Conservation (phyloP, 2,888 invertebrate species). For the Cerastoderma edule region DNA sequence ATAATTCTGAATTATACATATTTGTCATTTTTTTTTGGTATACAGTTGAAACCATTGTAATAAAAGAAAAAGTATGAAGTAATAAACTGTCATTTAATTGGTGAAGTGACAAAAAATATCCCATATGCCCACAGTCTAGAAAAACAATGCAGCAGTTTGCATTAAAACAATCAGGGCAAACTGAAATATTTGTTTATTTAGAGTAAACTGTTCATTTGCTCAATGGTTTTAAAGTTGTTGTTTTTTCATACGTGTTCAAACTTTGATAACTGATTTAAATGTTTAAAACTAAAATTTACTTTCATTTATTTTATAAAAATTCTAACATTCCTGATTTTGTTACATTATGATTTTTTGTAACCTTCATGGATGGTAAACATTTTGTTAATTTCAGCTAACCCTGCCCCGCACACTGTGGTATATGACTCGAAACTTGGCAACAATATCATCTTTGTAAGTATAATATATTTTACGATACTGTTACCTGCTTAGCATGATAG, state of each 20-base stretch:
- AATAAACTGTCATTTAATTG: too few species aligned
- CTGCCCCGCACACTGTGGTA: not conserved
- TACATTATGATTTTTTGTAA: not conserved
- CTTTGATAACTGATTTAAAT: not conserved
- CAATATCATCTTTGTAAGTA: conserved; percentile 12
- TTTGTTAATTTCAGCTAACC: conserved; percentile 6
- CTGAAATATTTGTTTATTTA: too few species aligned
- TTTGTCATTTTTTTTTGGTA: too few species aligned
- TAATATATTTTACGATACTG: too few species aligned
- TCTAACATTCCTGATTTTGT: not conserved
- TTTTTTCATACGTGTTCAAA: not conserved
- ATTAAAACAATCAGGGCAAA: not conserved
- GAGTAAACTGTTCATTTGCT: too few species aligned
- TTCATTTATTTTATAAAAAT: not conserved
- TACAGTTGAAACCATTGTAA: too few species aligned
- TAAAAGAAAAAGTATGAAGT: too few species aligned
- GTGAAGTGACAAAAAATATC: too few species aligned
- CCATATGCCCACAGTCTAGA: not conserved
- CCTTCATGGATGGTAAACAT: too few species aligned
- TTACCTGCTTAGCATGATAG: too few species aligned
- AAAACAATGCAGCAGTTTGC: not conserved
- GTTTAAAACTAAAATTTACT: not conserved
- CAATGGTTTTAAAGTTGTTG: not conserved
- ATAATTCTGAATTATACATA: too few species aligned
- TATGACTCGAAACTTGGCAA: conserved; percentile 15